Evolutionary conservation across 2,888 invertebrate species (phyloP).

Genomic region (Bhutanitis thaidina): DNA sequence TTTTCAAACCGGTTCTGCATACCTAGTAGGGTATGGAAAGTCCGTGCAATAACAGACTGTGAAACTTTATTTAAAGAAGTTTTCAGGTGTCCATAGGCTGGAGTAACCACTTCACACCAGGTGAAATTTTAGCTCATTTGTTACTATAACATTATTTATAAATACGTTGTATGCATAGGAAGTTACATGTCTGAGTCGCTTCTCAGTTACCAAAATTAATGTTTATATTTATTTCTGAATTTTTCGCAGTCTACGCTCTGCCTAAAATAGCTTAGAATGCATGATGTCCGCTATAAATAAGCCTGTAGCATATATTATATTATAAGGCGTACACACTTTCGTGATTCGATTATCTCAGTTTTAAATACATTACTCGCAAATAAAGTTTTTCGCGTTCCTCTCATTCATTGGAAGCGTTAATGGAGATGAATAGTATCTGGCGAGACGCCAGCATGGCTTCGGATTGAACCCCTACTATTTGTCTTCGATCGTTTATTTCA

Average conservation of each 20-base stretch:
- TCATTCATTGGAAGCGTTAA: slow-evolving; percentile 64
- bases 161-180: too few species aligned
- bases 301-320: slow-evolving; percentile 19
- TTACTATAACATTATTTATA: too few species aligned
- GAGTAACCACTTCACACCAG: too few species aligned
- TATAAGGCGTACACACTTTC: slow-evolving; percentile 3
- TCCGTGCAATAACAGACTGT: too few species aligned
- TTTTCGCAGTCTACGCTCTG: not conserved
- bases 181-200: too few species aligned
- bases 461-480: slow-evolving; percentile 33
- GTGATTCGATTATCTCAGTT: slow-evolving; percentile 47
- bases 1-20: too few species aligned
- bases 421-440: slow-evolving; percentile 69
- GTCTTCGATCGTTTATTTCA: slow-evolving; percentile 26
- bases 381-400: slow-evolving; percentile 63
- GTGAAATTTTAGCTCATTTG: too few species aligned
- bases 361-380: slow-evolving; percentile 63
- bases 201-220: too few species aligned
- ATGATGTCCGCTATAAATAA: slow-evolving; percentile 23
- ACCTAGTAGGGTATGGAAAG: too few species aligned
- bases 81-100: too few species aligned
- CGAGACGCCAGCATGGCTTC: slow-evolving; percentile 52
- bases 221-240: too few species aligned
- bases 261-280: not conserved
- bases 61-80: too few species aligned